A percentile compares a stretch with the other conserved stretches of the same genome.
Evolutionary conservation across 2,888 invertebrate genomes (phyloP).

Genomic region (Heliconius charithonia): DNA sequence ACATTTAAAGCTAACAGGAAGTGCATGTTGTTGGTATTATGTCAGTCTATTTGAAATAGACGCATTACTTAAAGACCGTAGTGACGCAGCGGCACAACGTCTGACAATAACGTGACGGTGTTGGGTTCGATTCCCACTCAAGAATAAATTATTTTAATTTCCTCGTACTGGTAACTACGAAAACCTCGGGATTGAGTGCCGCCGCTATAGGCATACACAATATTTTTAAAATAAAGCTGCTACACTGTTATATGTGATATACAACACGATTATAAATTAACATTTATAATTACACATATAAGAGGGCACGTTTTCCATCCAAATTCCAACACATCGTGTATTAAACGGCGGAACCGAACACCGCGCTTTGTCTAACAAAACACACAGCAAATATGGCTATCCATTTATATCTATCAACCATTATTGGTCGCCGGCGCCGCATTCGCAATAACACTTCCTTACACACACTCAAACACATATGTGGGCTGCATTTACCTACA

Average conservation of each 20-base stretch:
- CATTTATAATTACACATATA: no score
- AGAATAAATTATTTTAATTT: no score
- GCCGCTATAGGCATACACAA: no score
- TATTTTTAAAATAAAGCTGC: no score
- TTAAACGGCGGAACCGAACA: background rate
- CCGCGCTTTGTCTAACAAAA: background rate
- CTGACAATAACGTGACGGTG: no score
- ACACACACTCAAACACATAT: slow-evolving; percentile 6
- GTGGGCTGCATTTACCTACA: slow-evolving; percentile 30
- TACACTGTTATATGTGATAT: no score
- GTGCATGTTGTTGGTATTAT: slow-evolving; percentile 16
- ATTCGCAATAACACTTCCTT: slow-evolving; percentile 15
- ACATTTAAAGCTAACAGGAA: slow-evolving; percentile 1
- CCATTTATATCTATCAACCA: background rate
- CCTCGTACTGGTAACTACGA: background rate
- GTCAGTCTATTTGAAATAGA: slow-evolving; percentile 16
- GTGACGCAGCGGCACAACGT: no score
- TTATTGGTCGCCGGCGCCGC: slow-evolving; percentile 17
- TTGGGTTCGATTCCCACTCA: no score
- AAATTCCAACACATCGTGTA: background rate
- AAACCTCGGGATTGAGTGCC: no score
- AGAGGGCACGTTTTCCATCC: background rate
- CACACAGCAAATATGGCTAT: background rate
- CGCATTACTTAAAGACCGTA: background rate
- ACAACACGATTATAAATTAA: no score